These are phyloP conservation scores for Siniperca undulata DNA, from an alignment of 2,797 vertebrate genomes.

Conservation along the genomic window DNA sequence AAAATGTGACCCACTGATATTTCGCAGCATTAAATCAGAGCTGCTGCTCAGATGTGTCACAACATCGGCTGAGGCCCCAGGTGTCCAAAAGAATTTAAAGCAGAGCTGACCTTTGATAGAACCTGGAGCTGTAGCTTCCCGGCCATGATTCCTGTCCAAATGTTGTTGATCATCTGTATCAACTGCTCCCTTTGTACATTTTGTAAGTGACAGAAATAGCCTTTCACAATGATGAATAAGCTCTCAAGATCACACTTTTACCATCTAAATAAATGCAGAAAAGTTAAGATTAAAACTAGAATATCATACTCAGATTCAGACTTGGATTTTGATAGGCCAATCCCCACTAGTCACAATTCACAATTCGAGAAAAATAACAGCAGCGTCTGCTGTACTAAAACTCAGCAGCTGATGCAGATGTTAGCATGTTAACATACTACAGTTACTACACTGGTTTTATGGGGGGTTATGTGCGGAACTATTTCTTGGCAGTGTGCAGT, in stretches of 20 bases:
- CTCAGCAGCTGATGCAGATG: not conserved
- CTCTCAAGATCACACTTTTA: not conserved
- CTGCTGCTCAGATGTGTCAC: constrained; percentile 36
- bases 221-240: not conserved
- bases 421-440: not conserved
- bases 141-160: constrained; percentile 15
- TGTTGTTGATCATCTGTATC: constrained; percentile 23
- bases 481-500: not conserved
- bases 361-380: not conserved
- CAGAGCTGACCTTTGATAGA: constrained; percentile 36
- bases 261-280: not conserved
- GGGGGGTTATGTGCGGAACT: not conserved
- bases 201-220: not conserved
- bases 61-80: constrained; percentile 23
- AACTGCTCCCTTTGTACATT: not conserved
- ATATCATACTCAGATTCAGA: not conserved
- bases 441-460: not conserved
- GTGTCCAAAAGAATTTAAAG: constrained; percentile 37
- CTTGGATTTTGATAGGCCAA: not conserved
- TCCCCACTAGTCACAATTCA: not conserved
- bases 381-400: not conserved
- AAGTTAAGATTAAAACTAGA: no score
- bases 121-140: not conserved
- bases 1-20: constrained; percentile 38
- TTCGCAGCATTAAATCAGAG: constrained; percentile 46